Conservation (phyloP, 2,113 vertebrate species). For the Daboia siamensis region DNA sequence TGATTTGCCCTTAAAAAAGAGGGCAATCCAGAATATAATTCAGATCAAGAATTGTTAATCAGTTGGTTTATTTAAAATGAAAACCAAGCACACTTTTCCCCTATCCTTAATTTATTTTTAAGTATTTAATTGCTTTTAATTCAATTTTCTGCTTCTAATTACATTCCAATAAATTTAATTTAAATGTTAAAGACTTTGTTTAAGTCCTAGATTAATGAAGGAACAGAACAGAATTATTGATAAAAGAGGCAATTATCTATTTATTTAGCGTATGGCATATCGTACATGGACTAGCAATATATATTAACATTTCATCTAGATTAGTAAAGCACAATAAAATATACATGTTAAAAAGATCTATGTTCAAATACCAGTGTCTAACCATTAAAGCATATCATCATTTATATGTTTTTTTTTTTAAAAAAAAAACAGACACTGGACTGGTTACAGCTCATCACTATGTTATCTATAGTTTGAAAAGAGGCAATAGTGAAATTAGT, state of each 20-base stretch:
- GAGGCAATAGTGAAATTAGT: neutral
- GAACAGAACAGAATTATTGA: neutral
- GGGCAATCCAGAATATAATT: neutral
- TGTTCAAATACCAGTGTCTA: neutral
- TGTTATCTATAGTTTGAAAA: neutral
- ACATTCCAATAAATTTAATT: neutral
- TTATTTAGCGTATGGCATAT: neutral
- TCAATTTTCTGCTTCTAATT: neutral
- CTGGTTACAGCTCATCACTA: neutral
- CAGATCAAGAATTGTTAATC: neutral
- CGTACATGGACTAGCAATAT: neutral
- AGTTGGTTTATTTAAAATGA: neutral
- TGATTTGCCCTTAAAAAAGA: neutral
- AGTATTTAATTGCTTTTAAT: neutral
- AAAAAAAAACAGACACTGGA: neutral
- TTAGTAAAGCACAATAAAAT: neutral
- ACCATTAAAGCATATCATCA: neutral
- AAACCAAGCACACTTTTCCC: neutral
- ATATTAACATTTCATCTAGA: neutral
- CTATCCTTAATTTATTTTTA: neutral
- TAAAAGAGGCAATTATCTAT: neutral
- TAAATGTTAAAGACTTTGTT: neutral
- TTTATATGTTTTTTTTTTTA: neutral
- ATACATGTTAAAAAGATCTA: neutral
- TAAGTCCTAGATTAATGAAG: neutral